Evolutionary conservation across 2,113 vertebrate genomes (phyloP), one percentile per base, ranked within the genome.

Genomic region (Todiramphus chloris): DNA sequence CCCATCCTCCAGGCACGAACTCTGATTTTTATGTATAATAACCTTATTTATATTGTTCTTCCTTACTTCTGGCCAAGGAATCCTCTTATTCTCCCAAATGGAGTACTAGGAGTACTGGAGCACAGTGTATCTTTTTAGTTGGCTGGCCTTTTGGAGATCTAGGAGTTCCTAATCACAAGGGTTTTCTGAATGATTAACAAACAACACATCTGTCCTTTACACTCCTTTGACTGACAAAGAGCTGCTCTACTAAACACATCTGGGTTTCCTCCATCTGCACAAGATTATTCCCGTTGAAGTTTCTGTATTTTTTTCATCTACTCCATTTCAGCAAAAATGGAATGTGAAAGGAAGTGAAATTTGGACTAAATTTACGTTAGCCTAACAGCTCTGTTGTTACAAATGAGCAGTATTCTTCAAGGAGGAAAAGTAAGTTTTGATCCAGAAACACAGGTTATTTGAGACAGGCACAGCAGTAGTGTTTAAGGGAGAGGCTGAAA

Each of bases 291-390:
- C 92, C 10, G 0, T 8, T 95, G 86, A 96, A 94, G 33, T 91
- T 82, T 76, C 86, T 90, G 16, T 85, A 77, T 95, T 94, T 96
- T 91, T 77, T 73, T 93, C 70, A 59, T 96, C 82, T 93, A 83
- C 68, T 95, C 94, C 33, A 63, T 84, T 95, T 87, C 84, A 92
- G 72, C 20, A 86, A 69, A 93, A 96, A 83, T 69, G 55, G 50
- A 93, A 95, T 69, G 90, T 92, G 93, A 96, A 93, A 93, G 58
- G 91, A 97, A 95, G 83, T 87, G 68, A 93, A 86, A 94, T 91
- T 95, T 94, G 69, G 63, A 75, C 46, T 91, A 27, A n/a, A 50
- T 85, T 93, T 92, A 35, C 27, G 2, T 94, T 85, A 83, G 25
- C 30, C 62, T 83, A 72, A 74, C 9, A 37, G 44, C 27, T 70